These are phyloP conservation scores for Linepithema humile DNA, from an alignment of 1,140 invertebrate species.

Conservation along the genomic window DNA sequence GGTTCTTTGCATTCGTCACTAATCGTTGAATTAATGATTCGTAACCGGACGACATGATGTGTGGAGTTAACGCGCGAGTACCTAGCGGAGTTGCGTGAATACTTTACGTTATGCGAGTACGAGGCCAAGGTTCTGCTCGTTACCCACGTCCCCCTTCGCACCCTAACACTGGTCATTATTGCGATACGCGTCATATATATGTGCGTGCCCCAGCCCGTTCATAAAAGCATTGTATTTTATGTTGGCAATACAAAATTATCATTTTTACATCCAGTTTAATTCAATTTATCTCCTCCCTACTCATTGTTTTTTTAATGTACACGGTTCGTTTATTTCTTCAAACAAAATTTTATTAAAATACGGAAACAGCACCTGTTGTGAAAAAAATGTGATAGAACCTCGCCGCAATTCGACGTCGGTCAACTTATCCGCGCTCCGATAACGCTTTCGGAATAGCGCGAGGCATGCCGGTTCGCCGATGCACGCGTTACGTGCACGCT, in stretches of 20 bases:
- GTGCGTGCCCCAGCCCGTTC: not conserved
- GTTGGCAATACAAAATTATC: not conserved
- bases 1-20: not conserved
- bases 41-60: constrained; percentile 46
- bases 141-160: constrained; percentile 62
- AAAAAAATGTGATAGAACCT: constrained; percentile 1
- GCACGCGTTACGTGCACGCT: constrained; percentile 6
- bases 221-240: not conserved
- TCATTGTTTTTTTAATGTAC: not conserved
- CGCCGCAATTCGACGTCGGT: not conserved
- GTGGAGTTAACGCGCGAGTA: constrained; percentile 32
- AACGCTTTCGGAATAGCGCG: not conserved
- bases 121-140: constrained; percentile 68
- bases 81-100: constrained; percentile 61
- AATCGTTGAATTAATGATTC: constrained; percentile 47
- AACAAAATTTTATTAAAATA: not conserved
- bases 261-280: not conserved
- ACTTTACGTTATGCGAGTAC: constrained; percentile 64
- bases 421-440: not conserved
- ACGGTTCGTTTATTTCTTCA: not conserved
- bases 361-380: not conserved
- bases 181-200: constrained; percentile 19
- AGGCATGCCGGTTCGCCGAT: constrained; percentile 9
- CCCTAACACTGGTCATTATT: constrained; percentile 48
- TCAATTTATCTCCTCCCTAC: not conserved